Percentiles rank a stretch among this genome's conserved stretches.
These are phyloP conservation scores for Amphipyra berbera DNA, from an alignment of 2,888 invertebrate species.

Conservation along the genomic window DNA sequence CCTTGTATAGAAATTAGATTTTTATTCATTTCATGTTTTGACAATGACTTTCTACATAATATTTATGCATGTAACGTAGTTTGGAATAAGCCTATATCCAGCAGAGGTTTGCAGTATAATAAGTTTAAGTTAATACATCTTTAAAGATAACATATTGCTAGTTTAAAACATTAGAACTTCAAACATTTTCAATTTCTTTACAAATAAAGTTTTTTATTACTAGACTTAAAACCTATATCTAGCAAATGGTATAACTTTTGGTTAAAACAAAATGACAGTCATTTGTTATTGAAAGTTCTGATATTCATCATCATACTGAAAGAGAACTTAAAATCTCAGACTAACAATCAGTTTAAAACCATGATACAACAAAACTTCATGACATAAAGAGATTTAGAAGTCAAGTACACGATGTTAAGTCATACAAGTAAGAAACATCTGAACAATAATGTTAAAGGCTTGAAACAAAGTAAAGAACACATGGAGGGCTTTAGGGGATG, in stretches of 20 bases:
- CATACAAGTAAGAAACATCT: constrained; percentile 62
- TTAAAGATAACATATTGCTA: too few relatives aligned
- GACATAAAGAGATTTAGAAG: constrained; percentile 37
- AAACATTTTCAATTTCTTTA: too few relatives aligned
- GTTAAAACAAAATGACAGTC: constrained; percentile 10
- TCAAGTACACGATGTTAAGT: constrained; percentile 46
- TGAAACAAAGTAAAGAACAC: constrained; percentile 67
- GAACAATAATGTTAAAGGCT: constrained; percentile 63
- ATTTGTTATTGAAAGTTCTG: constrained; percentile 15
- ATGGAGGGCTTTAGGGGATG: constrained; percentile 61
- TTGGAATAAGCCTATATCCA: too few relatives aligned
- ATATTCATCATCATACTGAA: not conserved
- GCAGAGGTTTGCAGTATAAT: too few relatives aligned
- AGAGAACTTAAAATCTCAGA: not conserved
- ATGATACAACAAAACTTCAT: constrained; percentile 15
- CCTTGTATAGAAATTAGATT: not conserved
- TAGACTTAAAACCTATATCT: not conserved
- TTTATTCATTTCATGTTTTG: not conserved
- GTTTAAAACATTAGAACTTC: too few relatives aligned
- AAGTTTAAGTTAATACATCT: too few relatives aligned
- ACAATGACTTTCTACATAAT: too few relatives aligned
- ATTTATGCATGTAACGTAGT: too few relatives aligned
- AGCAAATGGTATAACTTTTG: constrained; percentile 20
- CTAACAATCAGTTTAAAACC: not conserved
- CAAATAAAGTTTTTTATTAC: not conserved